These are phyloP conservation scores for Notoglanidium macrostoma DNA, from an alignment of 2,797 vertebrate species.

Conservation along the genomic window DNA sequence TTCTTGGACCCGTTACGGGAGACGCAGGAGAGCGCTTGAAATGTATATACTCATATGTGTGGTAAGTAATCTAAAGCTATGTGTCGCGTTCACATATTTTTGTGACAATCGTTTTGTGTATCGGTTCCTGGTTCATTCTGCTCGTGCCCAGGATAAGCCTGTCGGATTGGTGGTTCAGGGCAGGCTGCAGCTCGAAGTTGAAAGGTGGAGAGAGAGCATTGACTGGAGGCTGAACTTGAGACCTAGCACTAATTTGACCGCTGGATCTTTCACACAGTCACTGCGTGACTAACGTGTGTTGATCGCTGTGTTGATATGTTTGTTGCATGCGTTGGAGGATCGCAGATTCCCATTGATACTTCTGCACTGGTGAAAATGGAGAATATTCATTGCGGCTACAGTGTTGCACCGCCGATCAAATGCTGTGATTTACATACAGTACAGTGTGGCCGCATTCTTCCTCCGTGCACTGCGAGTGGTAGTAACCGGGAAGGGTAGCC, in stretches of 20 bases:
- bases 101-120: neutral
- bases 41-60: constrained; percentile 71
- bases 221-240: constrained; percentile 64
- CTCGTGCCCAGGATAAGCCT: neutral
- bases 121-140: neutral
- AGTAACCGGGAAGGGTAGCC: neutral
- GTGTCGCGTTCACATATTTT: neutral
- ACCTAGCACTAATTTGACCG: constrained; percentile 12
- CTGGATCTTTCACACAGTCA: constrained; percentile 19
- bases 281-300: neutral
- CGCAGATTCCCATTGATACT: neutral
- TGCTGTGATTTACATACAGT: neutral
- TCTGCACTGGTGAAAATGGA: neutral
- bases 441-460: neutral
- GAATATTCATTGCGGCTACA: neutral
- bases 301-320: neutral
- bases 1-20: constrained; percentile 72
- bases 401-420: neutral
- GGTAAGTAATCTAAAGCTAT: constrained; percentile 69
- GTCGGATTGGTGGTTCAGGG: constrained; percentile 29
- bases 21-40: constrained; percentile 70
- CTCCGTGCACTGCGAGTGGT: neutral
- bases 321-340: too few relatives aligned
- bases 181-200: constrained; percentile 71
- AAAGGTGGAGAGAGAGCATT: constrained; percentile 57